Base-by-base conservation (phyloP, 2,888 invertebrate genomes). In the Acrobasis repandana region DNA sequence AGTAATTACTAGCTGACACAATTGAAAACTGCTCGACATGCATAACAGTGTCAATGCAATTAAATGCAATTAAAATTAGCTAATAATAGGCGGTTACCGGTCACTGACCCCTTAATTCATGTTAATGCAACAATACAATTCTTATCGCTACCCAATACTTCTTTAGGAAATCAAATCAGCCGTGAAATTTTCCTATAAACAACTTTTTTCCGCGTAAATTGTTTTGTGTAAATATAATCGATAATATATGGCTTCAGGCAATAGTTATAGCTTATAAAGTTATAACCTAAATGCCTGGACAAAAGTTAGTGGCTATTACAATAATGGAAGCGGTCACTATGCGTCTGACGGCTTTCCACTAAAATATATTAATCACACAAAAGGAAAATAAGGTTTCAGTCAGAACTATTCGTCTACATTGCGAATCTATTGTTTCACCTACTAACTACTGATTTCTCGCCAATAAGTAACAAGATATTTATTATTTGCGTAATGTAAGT, bases 101-200 rank as follows among this genome's bases (percentile, higher is more conserved):
- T 80, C 84, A 66, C 71, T 74, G 82, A 77, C 88, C 74, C 66
- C 52, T 64, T 81, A 81, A 86, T 86, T 80, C 79, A 82, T 83
- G 75, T 75, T 75, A 81, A 83, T 77, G 66, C 69, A 70, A 68
- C 71, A 73, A 76, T 71, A 74, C 65, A 63, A 74, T 74, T 74
- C 71, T 77, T 74, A 70, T 72, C 69, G 75, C 70, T 70, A 69
- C 63, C 63, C 65, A 69, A 72, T 68, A 69, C 67, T 71, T 75
- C 57, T 63, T 72, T 79, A 73, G 67, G 74, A 77, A 75, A 73
- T 68, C 64, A 72, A 82, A 79, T 80, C 68, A 74, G 64, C 62
- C 69, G 71, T 71, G 63, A 74, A 79, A 73, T 75, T 68, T 38
- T 9, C 9, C 54, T 10, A 34, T 36, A 54, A 54, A 54, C 38